Conservation (phyloP, 2,888 invertebrate species). For the Psylliodes chrysocephalus region DNA sequence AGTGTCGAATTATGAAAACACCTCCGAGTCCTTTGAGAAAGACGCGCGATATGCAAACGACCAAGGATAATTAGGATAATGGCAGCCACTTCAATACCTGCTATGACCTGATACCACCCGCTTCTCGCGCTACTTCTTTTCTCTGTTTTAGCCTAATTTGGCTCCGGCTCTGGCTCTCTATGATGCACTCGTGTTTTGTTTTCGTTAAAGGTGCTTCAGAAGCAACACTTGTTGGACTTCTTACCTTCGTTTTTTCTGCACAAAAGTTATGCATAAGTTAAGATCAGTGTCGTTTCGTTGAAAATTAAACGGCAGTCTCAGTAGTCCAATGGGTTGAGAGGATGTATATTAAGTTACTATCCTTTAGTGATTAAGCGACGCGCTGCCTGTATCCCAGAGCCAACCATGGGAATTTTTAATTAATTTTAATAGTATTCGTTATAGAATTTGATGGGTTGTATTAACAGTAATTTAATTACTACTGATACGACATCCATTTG, state of each 20-base stretch:
- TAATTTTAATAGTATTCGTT: too few relatives aligned
- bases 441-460: too few relatives aligned
- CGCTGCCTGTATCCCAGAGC: too few relatives aligned
- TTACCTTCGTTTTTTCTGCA: not conserved
- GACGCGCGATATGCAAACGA: conserved; percentile 65
- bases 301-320: too few relatives aligned
- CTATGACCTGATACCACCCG: conserved; percentile 44
- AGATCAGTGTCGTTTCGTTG: too few relatives aligned
- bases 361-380: too few relatives aligned
- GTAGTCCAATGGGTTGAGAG: too few relatives aligned
- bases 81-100: conserved; percentile 63
- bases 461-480: too few relatives aligned
- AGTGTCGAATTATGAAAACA: conserved; percentile 65
- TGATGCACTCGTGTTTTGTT: conserved; percentile 35
- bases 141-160: conserved; percentile 37
- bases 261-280: too few relatives aligned
- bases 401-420: too few relatives aligned
- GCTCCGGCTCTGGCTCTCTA: conserved; percentile 9
- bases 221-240: conserved; percentile 8
- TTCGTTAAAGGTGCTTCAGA: conserved; percentile 1
- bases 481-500: too few relatives aligned
- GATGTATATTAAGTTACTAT: too few relatives aligned
- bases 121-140: conserved; percentile 18
- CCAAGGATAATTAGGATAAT: conserved; percentile 65
- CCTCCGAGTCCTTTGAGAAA: conserved; percentile 63